A percentile compares a stretch with the other conserved stretches of the same genome.
These are phyloP conservation scores for Ochotona curzoniae DNA, from an alignment of 2,113 vertebrate species.

Conservation along the genomic window DNA sequence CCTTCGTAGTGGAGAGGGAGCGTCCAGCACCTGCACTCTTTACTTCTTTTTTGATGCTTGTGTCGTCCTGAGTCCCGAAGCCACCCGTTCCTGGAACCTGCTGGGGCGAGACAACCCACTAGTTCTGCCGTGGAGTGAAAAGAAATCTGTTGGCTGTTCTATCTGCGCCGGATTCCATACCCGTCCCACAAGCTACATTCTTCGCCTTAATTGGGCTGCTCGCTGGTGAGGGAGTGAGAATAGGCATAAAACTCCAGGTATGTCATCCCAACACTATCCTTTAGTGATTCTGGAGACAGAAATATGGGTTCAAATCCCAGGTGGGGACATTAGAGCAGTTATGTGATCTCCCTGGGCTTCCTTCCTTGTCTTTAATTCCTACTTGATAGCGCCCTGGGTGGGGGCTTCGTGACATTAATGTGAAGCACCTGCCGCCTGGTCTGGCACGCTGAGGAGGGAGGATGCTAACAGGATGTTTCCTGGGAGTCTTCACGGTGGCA, in stretches of 20 bases:
- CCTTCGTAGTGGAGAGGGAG: accelerated
- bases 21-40: not conserved
- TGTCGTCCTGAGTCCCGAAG: not conserved
- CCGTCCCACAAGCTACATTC: too few species aligned
- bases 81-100: not conserved
- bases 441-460: not conserved
- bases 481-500: accelerated
- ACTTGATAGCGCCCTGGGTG: not conserved
- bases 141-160: not conserved
- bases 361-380: not conserved
- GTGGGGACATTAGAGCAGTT: not conserved
- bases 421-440: not conserved
- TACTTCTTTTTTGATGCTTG: not conserved
- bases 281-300: not conserved
- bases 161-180: not conserved
- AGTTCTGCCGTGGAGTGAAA: not conserved
- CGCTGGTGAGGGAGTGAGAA: not conserved
- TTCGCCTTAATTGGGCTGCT: not conserved
- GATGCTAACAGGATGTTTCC: accelerated
- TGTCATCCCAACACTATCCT: not conserved
- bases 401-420: not conserved
- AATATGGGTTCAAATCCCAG: not conserved
- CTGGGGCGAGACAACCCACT: not conserved
- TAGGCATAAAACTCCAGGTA: not conserved
- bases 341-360: not conserved